Evolutionary conservation across 2,888 invertebrate genomes (phyloP).

Genomic region (Heliconius cydno): DNA sequence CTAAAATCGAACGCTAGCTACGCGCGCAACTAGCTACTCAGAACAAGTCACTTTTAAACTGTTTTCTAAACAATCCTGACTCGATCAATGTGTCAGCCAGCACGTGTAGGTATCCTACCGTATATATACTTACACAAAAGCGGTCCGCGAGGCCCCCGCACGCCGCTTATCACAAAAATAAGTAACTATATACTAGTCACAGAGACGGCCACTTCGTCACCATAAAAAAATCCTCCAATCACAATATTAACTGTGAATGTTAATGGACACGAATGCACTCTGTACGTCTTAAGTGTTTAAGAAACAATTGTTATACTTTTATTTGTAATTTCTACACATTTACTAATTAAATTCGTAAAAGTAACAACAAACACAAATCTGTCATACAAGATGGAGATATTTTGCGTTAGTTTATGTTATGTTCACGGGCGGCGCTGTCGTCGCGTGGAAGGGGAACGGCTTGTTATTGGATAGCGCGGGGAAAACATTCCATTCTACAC

Average conservation of each 20-base stretch:
- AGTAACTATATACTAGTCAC: slow-evolving; percentile 83
- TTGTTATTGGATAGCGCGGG: slow-evolving; percentile 61
- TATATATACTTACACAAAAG: slow-evolving; percentile 78
- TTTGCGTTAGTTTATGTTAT: slow-evolving; percentile 80
- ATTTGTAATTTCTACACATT: slow-evolving; percentile 65
- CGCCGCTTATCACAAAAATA: slow-evolving; percentile 83
- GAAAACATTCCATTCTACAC: slow-evolving; percentile 62
- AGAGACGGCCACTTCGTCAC: slow-evolving; percentile 79
- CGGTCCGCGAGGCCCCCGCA: slow-evolving; percentile 77
- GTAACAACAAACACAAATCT: slow-evolving; percentile 85
- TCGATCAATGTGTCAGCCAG: slow-evolving; percentile 59
- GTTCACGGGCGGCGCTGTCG: slow-evolving; percentile 75
- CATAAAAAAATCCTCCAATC: slow-evolving; percentile 66
- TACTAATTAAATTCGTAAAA: slow-evolving; percentile 72
- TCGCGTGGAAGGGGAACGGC: slow-evolving; percentile 63
- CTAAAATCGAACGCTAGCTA: slow-evolving; percentile 80
- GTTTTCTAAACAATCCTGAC: slow-evolving; percentile 75
- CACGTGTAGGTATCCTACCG: slow-evolving; percentile 61
- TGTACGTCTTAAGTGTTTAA: slow-evolving; percentile 53
- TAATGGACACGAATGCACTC: slow-evolving; percentile 55
- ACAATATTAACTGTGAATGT: slow-evolving; percentile 54
- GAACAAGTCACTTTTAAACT: slow-evolving; percentile 67
- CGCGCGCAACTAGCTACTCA: slow-evolving; percentile 60
- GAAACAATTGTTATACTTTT: slow-evolving; percentile 62
- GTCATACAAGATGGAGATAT: slow-evolving; percentile 86